Conservation (phyloP, 2,797 vertebrate species). For the Girardinus metallicus region DNA sequence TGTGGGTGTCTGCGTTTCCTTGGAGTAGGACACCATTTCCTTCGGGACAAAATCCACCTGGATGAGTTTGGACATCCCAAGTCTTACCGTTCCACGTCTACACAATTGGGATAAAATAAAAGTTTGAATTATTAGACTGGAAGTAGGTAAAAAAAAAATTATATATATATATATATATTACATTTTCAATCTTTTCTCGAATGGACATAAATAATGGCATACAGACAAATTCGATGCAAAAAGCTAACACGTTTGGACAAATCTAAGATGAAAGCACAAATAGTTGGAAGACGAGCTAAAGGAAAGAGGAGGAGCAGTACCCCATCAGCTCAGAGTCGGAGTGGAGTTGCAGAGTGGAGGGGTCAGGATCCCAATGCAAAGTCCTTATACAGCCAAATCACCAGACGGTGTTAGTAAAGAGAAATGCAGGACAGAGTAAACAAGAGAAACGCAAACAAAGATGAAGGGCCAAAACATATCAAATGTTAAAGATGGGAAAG, state of each 20-base stretch:
- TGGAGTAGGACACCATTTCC: conserved; percentile 94
- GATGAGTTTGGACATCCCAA: conserved; percentile 95
- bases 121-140: conserved; percentile 17
- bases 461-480: conserved; percentile 38
- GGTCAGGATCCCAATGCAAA: conserved; percentile 99
- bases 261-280: conserved; percentile 65
- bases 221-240: conserved; percentile 46
- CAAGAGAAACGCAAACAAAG: conserved; percentile 50
- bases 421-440: conserved; percentile 49
- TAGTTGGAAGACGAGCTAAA: conserved; percentile 68
- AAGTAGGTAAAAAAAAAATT: not conserved
- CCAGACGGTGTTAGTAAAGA: conserved; percentile 88
- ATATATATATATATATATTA: not conserved
- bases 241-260: conserved; percentile 55
- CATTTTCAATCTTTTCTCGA: conserved; percentile 9
- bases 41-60: conserved; percentile 96
- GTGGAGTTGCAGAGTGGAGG: conserved; percentile 99
- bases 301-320: conserved; percentile 93
- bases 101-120: conserved; percentile 24
- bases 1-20: conserved; percentile 95
- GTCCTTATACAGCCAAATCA: conserved; percentile 95
- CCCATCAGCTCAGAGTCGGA: conserved; percentile 99
- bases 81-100: conserved; percentile 91
- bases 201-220: conserved; percentile 55
- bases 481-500: conserved; percentile 41